These are phyloP conservation scores for Hydropsyche betteni DNA, from an alignment of 2,888 invertebrate species.

Conservation along the genomic window DNA sequence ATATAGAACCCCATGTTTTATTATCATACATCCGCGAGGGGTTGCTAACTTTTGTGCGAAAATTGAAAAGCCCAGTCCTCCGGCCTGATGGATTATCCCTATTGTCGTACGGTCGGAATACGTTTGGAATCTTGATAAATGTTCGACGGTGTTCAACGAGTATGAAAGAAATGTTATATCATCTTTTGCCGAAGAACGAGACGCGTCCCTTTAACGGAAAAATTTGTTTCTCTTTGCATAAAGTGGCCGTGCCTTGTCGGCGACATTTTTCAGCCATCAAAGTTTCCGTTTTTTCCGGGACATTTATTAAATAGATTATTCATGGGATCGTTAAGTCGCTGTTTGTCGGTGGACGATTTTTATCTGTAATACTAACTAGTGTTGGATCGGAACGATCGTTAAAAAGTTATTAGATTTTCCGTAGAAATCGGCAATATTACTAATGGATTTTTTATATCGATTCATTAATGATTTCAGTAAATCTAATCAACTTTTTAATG, in stretches of 20 bases:
- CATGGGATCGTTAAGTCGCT: too few species aligned
- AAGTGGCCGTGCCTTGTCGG: too few species aligned
- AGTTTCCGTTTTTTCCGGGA: too few species aligned
- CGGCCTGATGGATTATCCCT: slow-evolving; percentile 17
- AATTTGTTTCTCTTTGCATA: slow-evolving; percentile 19
- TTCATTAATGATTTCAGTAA: too few species aligned
- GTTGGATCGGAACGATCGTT: too few species aligned
- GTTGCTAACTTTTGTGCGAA: slow-evolving; percentile 17
- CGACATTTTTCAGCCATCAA: not conserved
- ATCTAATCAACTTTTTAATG: too few species aligned
- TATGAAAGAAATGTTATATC: slow-evolving; percentile 27
- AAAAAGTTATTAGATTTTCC: too few species aligned
- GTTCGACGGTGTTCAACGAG: slow-evolving; percentile 17
- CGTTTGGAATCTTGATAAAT: slow-evolving; percentile 25
- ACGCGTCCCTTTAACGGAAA: slow-evolving; percentile 2
- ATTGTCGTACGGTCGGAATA: slow-evolving; percentile 24
- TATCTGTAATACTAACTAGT: too few species aligned
- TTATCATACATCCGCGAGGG: not conserved
- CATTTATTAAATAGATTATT: too few species aligned
- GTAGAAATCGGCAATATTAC: too few species aligned
- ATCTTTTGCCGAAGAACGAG: not conserved
- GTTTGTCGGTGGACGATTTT: too few species aligned
- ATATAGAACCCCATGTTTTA: not conserved
- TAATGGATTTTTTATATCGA: too few species aligned
- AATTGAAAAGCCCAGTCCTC: slow-evolving; percentile 7